These are phyloP conservation scores for Aphidoletes aphidimyza DNA, from an alignment of 2,888 invertebrate genomes.

Conservation along the genomic window DNA sequence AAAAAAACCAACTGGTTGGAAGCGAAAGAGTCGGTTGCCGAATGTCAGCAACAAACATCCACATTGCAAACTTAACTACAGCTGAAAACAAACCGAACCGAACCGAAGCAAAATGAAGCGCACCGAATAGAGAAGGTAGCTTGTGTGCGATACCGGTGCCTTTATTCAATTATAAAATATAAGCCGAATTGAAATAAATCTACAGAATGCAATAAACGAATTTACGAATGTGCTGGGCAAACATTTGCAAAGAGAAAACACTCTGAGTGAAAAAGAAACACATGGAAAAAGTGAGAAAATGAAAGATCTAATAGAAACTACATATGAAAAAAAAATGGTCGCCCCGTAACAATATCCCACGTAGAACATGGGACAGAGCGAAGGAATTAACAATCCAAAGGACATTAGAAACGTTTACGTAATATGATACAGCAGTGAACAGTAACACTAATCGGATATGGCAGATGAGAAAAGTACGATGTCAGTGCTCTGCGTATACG, in stretches of 20 bases:
- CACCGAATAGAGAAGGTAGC: background rate
- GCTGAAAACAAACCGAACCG: background rate
- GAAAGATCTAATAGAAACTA: background rate
- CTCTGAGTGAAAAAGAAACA: too few species aligned
- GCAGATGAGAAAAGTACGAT: conserved; percentile 36
- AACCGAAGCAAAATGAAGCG: background rate
- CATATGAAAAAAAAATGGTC: background rate
- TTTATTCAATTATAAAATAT: conserved; percentile 49
- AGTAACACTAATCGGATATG: conserved; percentile 53
- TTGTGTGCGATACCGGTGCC: background rate
- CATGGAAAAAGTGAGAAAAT: too few species aligned
- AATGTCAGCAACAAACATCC: conserved; percentile 19
- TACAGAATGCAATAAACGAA: conserved; percentile 19
- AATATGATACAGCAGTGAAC: conserved; percentile 34
- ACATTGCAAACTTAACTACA: conserved; percentile 1
- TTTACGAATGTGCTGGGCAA: conserved; percentile 1
- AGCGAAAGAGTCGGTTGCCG: too few species aligned
- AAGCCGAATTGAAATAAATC: conserved; percentile 48
- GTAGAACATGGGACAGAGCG: background rate
- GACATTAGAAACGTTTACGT: conserved; percentile 49
- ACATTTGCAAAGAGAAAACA: conserved; percentile 21
- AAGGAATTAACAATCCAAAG: background rate
- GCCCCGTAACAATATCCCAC: background rate
- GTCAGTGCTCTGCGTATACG: background rate
- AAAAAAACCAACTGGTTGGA: background rate